Evolutionary conservation across 2,888 invertebrate species (phyloP).

Genomic region (Camptogramma bilineatum): DNA sequence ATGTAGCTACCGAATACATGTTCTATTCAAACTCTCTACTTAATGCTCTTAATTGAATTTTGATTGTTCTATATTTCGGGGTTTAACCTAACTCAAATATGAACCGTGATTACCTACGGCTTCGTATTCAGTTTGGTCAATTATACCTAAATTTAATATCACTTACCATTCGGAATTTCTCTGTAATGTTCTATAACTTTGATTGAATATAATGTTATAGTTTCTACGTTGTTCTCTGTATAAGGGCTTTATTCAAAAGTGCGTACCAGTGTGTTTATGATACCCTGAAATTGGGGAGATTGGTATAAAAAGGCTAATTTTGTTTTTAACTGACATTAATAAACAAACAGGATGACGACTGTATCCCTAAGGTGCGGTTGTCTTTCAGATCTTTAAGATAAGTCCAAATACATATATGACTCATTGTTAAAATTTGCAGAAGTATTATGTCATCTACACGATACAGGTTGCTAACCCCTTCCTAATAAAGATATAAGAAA

Average conservation of each 20-base stretch:
- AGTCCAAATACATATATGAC: too few relatives aligned
- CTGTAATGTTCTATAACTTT: constrained; percentile 20
- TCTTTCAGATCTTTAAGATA: too few relatives aligned
- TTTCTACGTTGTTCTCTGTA: constrained; percentile 3
- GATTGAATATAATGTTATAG: constrained; percentile 19
- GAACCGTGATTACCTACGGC: constrained; percentile 19
- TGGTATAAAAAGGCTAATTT: too few relatives aligned
- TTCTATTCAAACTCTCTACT: constrained; percentile 5
- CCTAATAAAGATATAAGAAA: too few relatives aligned
- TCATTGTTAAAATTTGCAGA: too few relatives aligned
- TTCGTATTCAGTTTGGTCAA: constrained; percentile 25
- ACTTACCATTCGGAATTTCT: constrained; percentile 24
- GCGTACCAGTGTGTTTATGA: background rate
- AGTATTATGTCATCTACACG: too few relatives aligned
- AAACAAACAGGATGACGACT: too few relatives aligned
- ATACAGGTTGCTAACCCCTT: too few relatives aligned
- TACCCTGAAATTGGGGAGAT: background rate
- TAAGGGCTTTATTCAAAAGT: constrained; percentile 2
- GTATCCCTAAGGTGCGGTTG: too few relatives aligned
- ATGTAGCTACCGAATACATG: background rate
- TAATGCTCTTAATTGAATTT: constrained; percentile 29
- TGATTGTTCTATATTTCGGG: constrained; percentile 23
- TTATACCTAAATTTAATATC: constrained; percentile 32
- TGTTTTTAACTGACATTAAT: too few relatives aligned
- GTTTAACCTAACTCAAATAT: constrained; percentile 20